Base-by-base conservation (phyloP, 2,113 vertebrate genomes). In the Protobothrops flavoviridis region DNA sequence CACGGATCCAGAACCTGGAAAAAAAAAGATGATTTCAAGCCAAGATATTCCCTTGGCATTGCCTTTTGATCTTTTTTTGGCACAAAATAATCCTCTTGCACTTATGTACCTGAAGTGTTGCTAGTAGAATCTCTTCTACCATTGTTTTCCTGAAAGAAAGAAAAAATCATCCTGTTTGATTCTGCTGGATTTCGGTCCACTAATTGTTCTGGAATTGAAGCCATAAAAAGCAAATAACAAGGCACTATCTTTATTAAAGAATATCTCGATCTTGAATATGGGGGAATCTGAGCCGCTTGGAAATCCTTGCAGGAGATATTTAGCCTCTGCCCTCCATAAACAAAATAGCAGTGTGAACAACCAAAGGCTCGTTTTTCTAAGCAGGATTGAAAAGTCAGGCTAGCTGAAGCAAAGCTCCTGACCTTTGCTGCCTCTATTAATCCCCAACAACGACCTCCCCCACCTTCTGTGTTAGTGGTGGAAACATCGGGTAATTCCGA, bases 361-460 rank as follows among this genome's bases (percentile, higher is more conserved):
- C 93, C 91, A 91, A 57, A 93, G 94, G 50, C 85, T 95, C 93
- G 53, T 89, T 96, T 93, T 96, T 94, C 33, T 26, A 95, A 93
- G 93, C 29, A 86, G 85, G 88, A 90, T 94, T 96, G 90, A 94
- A 92, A 95, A 95, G 93, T 95, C 88, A 94, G 53, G 4, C 85
- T 91, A 21, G 94, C 93, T 93, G 33, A 92, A 94, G 91, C 33
- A 94, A 95, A 95, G 43, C 85, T 43, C 86, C 21, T 96, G 94
- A 96, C 91, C 85, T 95, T 89, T 89, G 94, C 93, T 95, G 52
- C 90, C 17, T 94, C 61, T 93, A 93, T 90, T 96, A 96, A 95
- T 96, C 95, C 94, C 45, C 52, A 93, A 92, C 94, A 95, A 59
- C 87, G 91, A 94, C 50, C 94, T 94, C 88, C 91, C 89, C 91